Evolutionary conservation across 1,140 invertebrate species (phyloP).

Genomic region (Saxidomus purpurata): DNA sequence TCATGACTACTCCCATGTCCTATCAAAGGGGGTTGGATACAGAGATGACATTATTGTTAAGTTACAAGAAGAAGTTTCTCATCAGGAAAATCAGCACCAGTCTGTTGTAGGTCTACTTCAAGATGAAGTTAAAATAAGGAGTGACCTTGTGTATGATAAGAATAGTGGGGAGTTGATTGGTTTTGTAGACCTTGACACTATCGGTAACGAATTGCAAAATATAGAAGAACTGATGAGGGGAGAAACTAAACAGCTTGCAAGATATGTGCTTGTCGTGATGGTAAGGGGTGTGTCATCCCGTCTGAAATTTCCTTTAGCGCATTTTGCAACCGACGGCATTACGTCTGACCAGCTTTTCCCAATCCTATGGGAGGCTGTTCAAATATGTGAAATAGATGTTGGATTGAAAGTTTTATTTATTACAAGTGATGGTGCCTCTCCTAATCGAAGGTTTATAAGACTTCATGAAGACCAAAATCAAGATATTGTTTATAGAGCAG

Average conservation of each 20-base stretch:
- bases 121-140: conserved; percentile 35
- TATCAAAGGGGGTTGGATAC: conserved; percentile 35
- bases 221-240: not conserved
- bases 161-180: conserved; percentile 33
- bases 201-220: conserved; percentile 8
- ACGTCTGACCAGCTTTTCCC: conserved; percentile 36
- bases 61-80: not conserved
- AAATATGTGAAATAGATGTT: not conserved
- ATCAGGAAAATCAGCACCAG: not conserved
- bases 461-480: not conserved
- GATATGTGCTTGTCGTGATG: conserved; percentile 49
- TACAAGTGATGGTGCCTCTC: conserved; percentile 59
- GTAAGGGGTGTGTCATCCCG: conserved; percentile 25
- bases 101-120: not conserved
- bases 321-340: conserved; percentile 8
- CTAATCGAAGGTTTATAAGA: conserved; percentile 54
- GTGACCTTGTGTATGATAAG: conserved; percentile 35
- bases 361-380: conserved; percentile 53
- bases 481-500: not conserved
- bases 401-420: conserved; percentile 40
- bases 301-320: conserved; percentile 2
- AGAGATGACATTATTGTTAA: not conserved
- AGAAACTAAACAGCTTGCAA: not conserved
- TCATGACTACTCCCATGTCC: conserved; percentile 50
- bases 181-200: not conserved